These are phyloP conservation scores for Onychorhynchus coronatus DNA, from an alignment of 2,113 vertebrate species.

Conservation along the genomic window DNA sequence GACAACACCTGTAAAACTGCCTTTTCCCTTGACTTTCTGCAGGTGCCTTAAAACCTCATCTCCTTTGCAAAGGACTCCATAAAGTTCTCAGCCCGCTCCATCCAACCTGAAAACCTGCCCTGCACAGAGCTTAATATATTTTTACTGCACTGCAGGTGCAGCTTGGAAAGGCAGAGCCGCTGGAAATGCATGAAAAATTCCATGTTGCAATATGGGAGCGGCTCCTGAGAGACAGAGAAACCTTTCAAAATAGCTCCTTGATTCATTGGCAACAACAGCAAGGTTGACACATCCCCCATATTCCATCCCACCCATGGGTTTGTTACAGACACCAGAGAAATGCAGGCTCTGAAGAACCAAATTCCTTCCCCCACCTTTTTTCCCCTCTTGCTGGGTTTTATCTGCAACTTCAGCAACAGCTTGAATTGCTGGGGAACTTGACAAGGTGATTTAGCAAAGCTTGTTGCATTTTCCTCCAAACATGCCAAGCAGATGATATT, in stretches of 20 bases:
- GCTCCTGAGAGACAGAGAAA: constrained; percentile 32
- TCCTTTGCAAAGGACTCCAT: not conserved
- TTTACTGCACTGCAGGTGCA: constrained; percentile 2
- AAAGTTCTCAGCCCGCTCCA: not conserved
- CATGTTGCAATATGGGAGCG: not conserved
- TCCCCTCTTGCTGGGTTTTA: constrained; percentile 17
- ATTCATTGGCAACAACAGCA: constrained; percentile 50
- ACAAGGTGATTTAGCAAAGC: constrained; percentile 64
- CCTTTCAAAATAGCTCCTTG: constrained; percentile 42
- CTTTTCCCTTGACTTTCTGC: not conserved
- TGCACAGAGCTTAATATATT: rapidly evolving
- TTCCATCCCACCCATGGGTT: constrained; percentile 40
- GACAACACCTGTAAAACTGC: not conserved
- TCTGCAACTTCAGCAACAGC: constrained; percentile 49
- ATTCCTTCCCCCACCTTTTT: constrained; percentile 15
- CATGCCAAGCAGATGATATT: constrained; percentile 50
- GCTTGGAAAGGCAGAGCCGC: not conserved
- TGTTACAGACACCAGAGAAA: constrained; percentile 1
- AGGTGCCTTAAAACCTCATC: not conserved
- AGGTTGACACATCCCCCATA: constrained; percentile 39
- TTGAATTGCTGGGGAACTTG: constrained; percentile 41
- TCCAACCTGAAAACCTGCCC: not conserved
- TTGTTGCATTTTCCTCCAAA: constrained; percentile 52
- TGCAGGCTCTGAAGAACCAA: not conserved
- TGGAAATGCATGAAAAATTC: not conserved